A percentile compares a stretch with the other conserved stretches of the same genome.
phyloP scores from a whole-genome alignment of 2,113 vertebrate species.

The Arenaria interpres region DNA sequence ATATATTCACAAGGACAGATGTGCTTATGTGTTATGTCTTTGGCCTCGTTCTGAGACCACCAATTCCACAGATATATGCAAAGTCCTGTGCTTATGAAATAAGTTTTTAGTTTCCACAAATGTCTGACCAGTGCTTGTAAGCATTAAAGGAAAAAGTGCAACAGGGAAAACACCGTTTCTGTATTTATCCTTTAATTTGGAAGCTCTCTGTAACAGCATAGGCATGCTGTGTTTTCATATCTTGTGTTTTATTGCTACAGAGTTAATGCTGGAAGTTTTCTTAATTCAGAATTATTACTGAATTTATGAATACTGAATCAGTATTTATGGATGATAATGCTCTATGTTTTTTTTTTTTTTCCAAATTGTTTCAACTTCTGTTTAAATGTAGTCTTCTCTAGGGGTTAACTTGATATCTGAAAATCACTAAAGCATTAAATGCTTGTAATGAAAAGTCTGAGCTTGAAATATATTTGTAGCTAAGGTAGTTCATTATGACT shows the following conservation, averaged over 20 bases:
- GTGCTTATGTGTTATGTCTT: background rate
- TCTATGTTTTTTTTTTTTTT: background rate
- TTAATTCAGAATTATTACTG: background rate
- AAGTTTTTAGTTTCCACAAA: background rate
- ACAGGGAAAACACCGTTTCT: background rate
- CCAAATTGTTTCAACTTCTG: background rate
- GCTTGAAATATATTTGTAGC: background rate
- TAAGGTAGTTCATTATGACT: background rate
- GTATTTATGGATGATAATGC: background rate
- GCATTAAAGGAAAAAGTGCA: background rate
- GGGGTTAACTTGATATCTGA: background rate
- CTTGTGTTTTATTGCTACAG: background rate
- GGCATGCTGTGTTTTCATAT: background rate
- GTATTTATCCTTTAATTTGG: background rate
- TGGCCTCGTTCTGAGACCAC: background rate
- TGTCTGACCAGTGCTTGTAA: background rate
- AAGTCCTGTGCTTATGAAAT: background rate
- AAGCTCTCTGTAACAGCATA: background rate
- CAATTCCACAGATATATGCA: background rate
- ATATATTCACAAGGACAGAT: background rate
- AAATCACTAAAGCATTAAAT: background rate
- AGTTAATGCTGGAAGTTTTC: background rate
- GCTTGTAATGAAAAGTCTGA: background rate
- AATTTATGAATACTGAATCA: no score
- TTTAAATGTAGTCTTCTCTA: background rate